Evolutionary conservation across 2,113 vertebrate species (phyloP), one percentile per base, ranked within the genome.

Genomic region (Girardinichthys multiradiatus): DNA sequence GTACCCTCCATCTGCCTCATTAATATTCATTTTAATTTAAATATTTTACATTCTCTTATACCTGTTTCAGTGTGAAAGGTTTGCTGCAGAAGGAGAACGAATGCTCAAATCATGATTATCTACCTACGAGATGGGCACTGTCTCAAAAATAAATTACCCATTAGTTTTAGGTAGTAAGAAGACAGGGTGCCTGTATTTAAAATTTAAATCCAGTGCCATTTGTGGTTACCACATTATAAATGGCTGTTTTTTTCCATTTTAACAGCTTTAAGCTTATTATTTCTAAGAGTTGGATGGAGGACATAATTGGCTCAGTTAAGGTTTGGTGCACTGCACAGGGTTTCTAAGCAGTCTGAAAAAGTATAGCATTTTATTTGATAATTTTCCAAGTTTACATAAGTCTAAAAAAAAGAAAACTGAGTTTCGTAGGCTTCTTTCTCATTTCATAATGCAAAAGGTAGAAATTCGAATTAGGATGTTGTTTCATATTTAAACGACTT

Each of bases 201-300:
- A 45, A 7, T 45, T 45, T 19, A 45, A 45, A 45, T 45, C 42
- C 42, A 45, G 42, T 17, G 42, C 42, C 42, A 45, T 17, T 39
- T 69, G 62, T 75, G 58, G 72, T 86, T 86, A 80, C 68, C 70
- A 80, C 75, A 79, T 80, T 86, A 81, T 74, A 74, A 82, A 84
- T 51, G 58, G 45, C 68, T 45, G 42, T 5, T 4, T 19, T 45
- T 45, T 82, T 69, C 65, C 37, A 64, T 70, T 72, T 70, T 58
- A 64, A 73, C 68, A 82, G 61, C 76, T 73, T 80, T 66, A 70
- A 79, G 72, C 70, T 71, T 72, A 74, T 87, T 82, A 78, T 82
- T 45, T 45, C 17, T 45, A 17, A 45, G 42, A 21, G 74, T 74
- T 69, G 48, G 62, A 80, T 54, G 30, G 64, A 69, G n/a, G 65